Evolutionary conservation across 2,113 vertebrate species (phyloP).

Genomic region (Pionites leucogaster): DNA sequence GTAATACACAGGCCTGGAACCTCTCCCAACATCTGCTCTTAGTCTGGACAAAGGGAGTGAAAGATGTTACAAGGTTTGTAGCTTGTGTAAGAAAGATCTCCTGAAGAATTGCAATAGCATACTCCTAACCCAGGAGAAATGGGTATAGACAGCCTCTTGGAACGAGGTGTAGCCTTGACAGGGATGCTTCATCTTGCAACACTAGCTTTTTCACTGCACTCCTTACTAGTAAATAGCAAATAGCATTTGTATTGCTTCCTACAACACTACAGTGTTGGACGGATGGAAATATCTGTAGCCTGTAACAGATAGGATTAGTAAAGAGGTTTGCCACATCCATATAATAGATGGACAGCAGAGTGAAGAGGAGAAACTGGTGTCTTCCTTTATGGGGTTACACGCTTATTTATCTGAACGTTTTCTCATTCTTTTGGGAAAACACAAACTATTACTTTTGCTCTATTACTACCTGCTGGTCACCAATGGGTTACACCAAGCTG

Average conservation of each 20-base stretch:
- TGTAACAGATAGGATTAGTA: neutral
- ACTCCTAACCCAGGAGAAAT: neutral
- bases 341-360: neutral
- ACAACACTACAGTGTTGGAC: neutral
- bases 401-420: neutral
- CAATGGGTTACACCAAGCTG: neutral
- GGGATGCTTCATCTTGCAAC: neutral
- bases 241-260: neutral
- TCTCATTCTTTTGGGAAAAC: neutral
- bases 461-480: neutral
- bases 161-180: neutral
- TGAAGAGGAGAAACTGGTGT: neutral
- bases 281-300: neutral
- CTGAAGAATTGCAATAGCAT: neutral
- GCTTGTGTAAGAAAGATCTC: constrained; percentile 14
- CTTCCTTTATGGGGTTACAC: neutral
- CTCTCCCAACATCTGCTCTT: constrained; percentile 61
- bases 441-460: neutral
- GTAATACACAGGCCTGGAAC: constrained; percentile 37
- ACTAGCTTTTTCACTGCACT: neutral
- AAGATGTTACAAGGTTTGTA: neutral
- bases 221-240: neutral
- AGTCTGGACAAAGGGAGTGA: constrained; percentile 4
- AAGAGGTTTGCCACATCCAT: neutral
- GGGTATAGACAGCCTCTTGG: constrained; percentile 23